Evolutionary conservation across 2,113 vertebrate genomes (phyloP), one percentile per base, ranked within the genome.

Genomic region (Equus przewalskii): DNA sequence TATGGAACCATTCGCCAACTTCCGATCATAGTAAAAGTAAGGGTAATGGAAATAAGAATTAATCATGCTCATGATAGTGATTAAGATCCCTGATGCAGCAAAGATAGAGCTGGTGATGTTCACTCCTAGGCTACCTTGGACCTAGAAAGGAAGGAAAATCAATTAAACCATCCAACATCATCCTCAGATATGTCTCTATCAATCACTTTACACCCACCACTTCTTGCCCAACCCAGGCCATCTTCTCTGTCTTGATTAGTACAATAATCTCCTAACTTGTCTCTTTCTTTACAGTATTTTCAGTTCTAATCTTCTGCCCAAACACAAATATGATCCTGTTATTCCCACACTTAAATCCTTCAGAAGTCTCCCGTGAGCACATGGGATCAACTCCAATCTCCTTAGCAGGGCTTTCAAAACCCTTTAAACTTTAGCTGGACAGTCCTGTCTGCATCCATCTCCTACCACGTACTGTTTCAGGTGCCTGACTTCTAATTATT

Each of bases 21-120:
- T 54, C 51, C 13, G 51, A 54, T 13, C 13, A 54, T 54, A 54
- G 51, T 54, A 1, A 54, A 12, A 54, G 13, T 3, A 54, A 54
- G 15, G 15, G 51, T 54, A 54, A 54, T 14, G 12, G 51, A 14
- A 54, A 14, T 12, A 54, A 54, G 15, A 54, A 54, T 14, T 13
- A 54, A 0, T 0, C 44, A 94, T 2, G 14, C 92, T 84, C 6
- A 51, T 0, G 9, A 18, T 2, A 30, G 0, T 36, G 21, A 91
- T 21, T 33, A 96, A 5, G 6, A 95, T 65, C 12, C 92, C 96
- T 1, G 21, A 0, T 9, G 14, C 26, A 30, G 97, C 85, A 4
- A 91, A 12, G 76, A 98, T 56, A 6, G 96, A 70, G 46, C 97
- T 98, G 80, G 18, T 11, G 54, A 95, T 85, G 36, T 98, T 97